Base-by-base conservation (phyloP, 1,140 invertebrate genomes). In the Thrips palmi region DNA sequence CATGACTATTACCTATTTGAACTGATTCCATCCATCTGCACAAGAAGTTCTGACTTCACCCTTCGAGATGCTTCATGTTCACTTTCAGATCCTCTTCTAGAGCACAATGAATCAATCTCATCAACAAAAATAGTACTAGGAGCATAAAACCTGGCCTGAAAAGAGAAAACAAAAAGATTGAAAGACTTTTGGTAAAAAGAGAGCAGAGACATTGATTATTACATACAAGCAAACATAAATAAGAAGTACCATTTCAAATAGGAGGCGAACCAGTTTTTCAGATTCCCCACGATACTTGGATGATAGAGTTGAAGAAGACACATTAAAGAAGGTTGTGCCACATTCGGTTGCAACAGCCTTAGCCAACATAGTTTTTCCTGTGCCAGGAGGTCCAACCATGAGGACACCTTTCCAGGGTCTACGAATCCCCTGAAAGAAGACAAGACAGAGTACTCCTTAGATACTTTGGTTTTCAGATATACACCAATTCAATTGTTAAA, bases 281-380 rank as follows among this genome's bases (percentile, higher is more conserved):
- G 88, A 94, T 63, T 99, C 94, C 11, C 96, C 96, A 37, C 93
- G 70, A 59, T 96, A 99, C 62, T 99, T 99, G 19, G 89, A 96
- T 2, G 91, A 94, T 20, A 99, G 67, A 0, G 88, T 94, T 1
- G 92, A 93, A 1, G 91, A 92, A 12, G 91, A 94, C 4, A 99
- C 91, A 63, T 96, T 97, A 58, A 99, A 99, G 62, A 99, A 99
- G 1, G 94, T 99, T 32, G 94, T 97, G 15, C 86, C 84, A 63
- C 94, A 98, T 67, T 99, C 94, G 1, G 94, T 98, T 14, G 96
- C 96, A 3, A 99, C 92, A 6, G 94, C 96, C 65, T 98, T 98
- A 12, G 96, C 94, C 30, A 99, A 62, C 83, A 98, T 87, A 1
- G 96, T 98, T 70, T 99, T 99, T 10, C 96, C 96, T 2, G 94